Percentiles rank a stretch among this genome's conserved stretches.
These are phyloP conservation scores for Flexamia atlantica DNA, from an alignment of 2,888 invertebrate genomes.

Conservation along the genomic window DNA sequence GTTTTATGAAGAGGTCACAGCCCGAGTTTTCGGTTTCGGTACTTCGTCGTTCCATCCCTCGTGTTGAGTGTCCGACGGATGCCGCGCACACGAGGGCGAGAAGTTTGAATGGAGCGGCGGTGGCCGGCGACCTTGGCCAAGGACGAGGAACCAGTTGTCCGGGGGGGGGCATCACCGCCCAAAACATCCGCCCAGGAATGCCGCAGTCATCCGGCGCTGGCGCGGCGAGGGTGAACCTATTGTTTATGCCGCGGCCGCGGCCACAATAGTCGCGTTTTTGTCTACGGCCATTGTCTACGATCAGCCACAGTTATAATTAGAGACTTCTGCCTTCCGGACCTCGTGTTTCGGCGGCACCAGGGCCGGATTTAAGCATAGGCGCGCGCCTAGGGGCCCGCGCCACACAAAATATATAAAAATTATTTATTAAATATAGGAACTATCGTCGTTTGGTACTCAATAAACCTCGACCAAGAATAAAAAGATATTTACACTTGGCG, in stretches of 20 bases:
- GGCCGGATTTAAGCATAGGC: background rate
- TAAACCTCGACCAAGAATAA: no score
- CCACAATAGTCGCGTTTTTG: background rate
- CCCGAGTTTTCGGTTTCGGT: no score
- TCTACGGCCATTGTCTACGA: background rate
- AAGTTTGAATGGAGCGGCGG: slow-evolving; percentile 22
- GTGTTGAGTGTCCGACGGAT: background rate
- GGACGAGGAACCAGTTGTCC: slow-evolving; percentile 64
- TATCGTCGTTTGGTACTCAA: no score
- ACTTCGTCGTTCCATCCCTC: no score
- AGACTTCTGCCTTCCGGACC: background rate
- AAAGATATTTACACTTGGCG: no score
- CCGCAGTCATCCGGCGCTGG: slow-evolving; percentile 46
- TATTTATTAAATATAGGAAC: no score
- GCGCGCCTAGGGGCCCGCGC: no score
- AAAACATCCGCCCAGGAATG: slow-evolving; percentile 50
- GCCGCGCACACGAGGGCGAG: background rate
- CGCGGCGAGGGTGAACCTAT: slow-evolving; percentile 38
- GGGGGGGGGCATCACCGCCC: slow-evolving; percentile 55
- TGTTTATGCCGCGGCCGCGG: slow-evolving; percentile 12
- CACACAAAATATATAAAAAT: no score
- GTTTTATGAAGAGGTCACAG: no score
- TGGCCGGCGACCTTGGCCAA: slow-evolving; percentile 31
- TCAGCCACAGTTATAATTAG: background rate
- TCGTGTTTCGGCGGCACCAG: background rate